Evolutionary conservation across 2,888 invertebrate genomes (phyloP), one percentile per base, ranked within the genome.

Genomic region (Cantharis nigra): DNA sequence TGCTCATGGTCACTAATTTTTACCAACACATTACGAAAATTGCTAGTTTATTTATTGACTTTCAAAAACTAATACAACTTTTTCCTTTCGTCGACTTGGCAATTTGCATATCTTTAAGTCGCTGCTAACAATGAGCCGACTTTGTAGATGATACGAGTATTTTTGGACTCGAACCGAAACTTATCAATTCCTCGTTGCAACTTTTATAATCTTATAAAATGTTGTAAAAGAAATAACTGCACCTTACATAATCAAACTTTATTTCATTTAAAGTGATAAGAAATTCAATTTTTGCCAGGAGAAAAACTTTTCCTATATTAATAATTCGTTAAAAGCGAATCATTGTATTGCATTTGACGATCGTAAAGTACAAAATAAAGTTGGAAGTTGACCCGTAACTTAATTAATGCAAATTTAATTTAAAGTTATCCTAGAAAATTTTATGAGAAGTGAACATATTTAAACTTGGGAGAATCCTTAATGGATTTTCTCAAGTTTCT

Each of bases 381-480:
- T 74, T 74, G 16, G n/a, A 69, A 74, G 70, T 71, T 64, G 64
- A 67, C 67, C 70, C 78, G 73, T 73, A 78, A 75, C 76, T 79
- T 79, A 79, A 79, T 79, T 79, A 79, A 76, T 79, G 77, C 75
- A 75, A 76, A 78, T 78, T 79, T 79, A 79, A 79, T 79, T 78
- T 76, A 79, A 79, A 79, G 71, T 79, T 79, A 78, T 77, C 77
- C 77, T 79, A 76, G 75, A 77, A 79, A 79, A 79, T 77, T 77
- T 77, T 79, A 78, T 78, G 78, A 79, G 79, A 80, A 80, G 79
- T 79, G 81, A 81, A 81, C 81, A 81, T 79, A 81, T 81, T 81
- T 80, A 80, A 67, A 81, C 79, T 80, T 78, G 71, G 69, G 76
- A 75, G 77, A 81, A 80, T 81, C 80, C 81, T 80, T 80, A 79